phyloP scores from a whole-genome alignment of 2,113 vertebrate species.

The Anolis carolinensis region DNA sequence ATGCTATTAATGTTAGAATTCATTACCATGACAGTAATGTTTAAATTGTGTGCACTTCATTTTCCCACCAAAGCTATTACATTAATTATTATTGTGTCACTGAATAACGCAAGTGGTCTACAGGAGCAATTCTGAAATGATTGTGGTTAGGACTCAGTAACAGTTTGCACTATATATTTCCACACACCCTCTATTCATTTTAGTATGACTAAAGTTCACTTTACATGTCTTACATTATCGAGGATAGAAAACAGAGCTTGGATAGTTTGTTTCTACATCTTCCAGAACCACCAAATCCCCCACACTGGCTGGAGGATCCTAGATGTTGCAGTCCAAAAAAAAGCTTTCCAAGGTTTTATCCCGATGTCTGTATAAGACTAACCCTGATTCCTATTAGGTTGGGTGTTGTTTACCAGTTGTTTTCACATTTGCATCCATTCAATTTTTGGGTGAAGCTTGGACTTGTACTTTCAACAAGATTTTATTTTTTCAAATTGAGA shows the following conservation, averaged over 20 bases:
- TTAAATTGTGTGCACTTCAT: not conserved
- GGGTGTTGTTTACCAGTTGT: no score
- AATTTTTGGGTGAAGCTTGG: no score
- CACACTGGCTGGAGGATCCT: no score
- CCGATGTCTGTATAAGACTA: no score
- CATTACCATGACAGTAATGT: slow-evolving; percentile 5
- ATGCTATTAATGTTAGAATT: slow-evolving; percentile 5
- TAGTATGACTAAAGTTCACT: not conserved
- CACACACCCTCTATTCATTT: not conserved
- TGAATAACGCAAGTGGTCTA: not conserved
- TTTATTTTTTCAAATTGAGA: no score
- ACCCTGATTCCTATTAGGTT: no score
- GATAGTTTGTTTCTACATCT: not conserved
- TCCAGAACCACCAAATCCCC: not conserved
- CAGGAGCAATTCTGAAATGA: not conserved
- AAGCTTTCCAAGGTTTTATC: no score
- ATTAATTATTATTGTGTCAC: slow-evolving; percentile 14
- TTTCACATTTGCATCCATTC: no score
- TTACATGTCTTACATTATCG: not conserved
- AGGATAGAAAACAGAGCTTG: not conserved
- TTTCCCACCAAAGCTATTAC: not conserved
- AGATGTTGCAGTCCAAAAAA: no score
- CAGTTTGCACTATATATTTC: not conserved
- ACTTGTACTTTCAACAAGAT: no score
- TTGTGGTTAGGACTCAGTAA: not conserved